These are phyloP conservation scores for Drosophila lutescens DNA, from an alignment of 2,888 invertebrate genomes.

Conservation along the genomic window DNA sequence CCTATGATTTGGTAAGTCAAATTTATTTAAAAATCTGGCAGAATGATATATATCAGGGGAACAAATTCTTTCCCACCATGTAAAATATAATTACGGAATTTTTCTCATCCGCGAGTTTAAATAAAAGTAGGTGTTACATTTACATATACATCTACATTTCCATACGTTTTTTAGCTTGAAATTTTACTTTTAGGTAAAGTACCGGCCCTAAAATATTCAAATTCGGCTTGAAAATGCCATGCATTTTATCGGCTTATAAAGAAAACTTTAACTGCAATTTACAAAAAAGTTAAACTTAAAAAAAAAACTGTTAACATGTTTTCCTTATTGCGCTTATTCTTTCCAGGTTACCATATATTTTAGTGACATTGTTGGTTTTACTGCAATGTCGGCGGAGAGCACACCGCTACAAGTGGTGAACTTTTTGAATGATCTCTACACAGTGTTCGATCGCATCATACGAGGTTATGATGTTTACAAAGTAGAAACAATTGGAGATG, in stretches of 20 bases:
- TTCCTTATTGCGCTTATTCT: no score
- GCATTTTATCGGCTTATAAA: no score
- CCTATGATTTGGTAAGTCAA: conserved; percentile 91
- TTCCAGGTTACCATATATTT: conserved; percentile 93
- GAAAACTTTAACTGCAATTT: no score
- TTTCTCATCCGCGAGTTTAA: neutral
- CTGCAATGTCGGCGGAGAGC: conserved; percentile 97
- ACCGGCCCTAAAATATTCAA: no score
- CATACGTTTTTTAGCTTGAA: neutral
- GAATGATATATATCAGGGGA: no score
- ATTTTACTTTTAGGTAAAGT: no score
- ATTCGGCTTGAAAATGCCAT: no score
- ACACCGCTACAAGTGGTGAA: conserved; percentile 97
- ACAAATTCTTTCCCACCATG: no score
- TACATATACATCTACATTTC: no score
- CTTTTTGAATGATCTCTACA: conserved; percentile 98
- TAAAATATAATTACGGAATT: no score
- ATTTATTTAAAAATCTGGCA: neutral
- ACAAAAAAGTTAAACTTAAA: no score
- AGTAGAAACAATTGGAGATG: conserved; percentile 95
- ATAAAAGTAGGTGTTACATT: neutral
- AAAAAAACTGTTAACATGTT: no score
- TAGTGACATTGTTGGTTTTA: conserved; percentile 98
- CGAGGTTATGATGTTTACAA: conserved; percentile 99
- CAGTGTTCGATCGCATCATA: conserved; percentile 97